These are phyloP conservation scores for Teleiodes luculella DNA, from an alignment of 2,888 invertebrate species.

Conservation along the genomic window DNA sequence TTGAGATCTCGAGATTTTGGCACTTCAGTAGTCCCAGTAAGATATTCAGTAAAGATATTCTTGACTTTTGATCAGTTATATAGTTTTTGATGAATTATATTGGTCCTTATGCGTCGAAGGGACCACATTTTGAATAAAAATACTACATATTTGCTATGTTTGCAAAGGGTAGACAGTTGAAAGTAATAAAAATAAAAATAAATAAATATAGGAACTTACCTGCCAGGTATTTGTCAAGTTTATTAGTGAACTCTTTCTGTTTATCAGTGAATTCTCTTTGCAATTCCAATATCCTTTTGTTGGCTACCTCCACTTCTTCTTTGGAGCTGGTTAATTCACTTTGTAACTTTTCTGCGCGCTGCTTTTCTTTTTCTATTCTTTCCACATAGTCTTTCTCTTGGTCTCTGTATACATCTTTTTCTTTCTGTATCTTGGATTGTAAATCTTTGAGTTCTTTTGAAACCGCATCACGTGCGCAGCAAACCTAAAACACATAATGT, in stretches of 20 bases:
- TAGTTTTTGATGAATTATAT: no score
- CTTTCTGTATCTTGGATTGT: constrained; percentile 58
- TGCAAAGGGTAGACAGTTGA: no score
- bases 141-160: no score
- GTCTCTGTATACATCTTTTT: constrained; percentile 53
- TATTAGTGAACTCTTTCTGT: constrained; percentile 70
- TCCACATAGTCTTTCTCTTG: constrained; percentile 68
- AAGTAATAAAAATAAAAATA: neutral
- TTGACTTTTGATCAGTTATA: no score
- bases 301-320: constrained; percentile 75
- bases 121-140: no score
- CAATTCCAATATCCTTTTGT: constrained; percentile 75
- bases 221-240: constrained; percentile 61
- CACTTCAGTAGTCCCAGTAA: no score
- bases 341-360: constrained; percentile 70
- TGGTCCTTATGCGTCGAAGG: no score
- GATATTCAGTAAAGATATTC: no score
- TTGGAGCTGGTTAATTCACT: constrained; percentile 66
- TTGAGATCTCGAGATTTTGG: no score
- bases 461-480: constrained; percentile 79
- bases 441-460: constrained; percentile 77
- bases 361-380: constrained; percentile 72
- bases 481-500: constrained; percentile 60
- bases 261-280: constrained; percentile 76
- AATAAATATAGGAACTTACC: constrained; percentile 34